A percentile compares a stretch with the other conserved stretches of the same genome.
Conservation (phyloP, 2,797 vertebrate genomes). For the Potorous gilbertii region DNA sequence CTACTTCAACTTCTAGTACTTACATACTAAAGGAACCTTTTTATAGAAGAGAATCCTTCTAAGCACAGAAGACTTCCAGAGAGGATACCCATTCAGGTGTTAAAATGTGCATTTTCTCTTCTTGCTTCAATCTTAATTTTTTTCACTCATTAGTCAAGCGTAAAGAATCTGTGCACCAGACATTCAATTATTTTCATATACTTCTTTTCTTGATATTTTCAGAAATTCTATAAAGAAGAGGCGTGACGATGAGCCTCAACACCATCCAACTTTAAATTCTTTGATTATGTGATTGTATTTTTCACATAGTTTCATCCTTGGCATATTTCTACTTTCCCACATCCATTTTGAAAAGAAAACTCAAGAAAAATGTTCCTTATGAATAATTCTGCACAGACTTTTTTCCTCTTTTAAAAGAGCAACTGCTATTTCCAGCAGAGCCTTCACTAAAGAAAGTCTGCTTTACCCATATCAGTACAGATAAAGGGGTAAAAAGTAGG, state of each 20-base stretch:
- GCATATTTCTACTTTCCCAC: not conserved
- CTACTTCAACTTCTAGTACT: not conserved
- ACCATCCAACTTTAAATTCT: not conserved
- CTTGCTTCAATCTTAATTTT: not conserved
- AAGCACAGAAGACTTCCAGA: conserved; percentile 19
- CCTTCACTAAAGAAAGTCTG: conserved; percentile 42
- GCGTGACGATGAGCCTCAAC: not conserved
- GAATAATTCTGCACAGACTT: not conserved
- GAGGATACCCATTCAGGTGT: conserved; percentile 18
- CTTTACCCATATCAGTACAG: not conserved
- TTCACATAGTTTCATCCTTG: not conserved
- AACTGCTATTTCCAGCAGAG: conserved; percentile 10
- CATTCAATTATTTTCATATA: conserved; percentile 25
- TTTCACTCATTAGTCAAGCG: not conserved
- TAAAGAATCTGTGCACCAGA: conserved; percentile 5
- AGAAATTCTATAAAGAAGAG: conserved; percentile 31
- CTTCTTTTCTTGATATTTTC: not conserved
- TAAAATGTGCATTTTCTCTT: conserved; percentile 27
- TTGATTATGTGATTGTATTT: conserved; percentile 43
- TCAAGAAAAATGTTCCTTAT: conserved; percentile 28
- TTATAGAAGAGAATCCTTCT: conserved; percentile 45
- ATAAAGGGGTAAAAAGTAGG: conserved; percentile 26
- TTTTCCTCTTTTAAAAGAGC: conserved; percentile 40
- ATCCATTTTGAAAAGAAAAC: conserved; percentile 45
- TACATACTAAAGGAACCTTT: conserved; percentile 52